A percentile compares a stretch with the other conserved stretches of the same genome.
Evolutionary conservation across 2,888 invertebrate genomes (phyloP).

Genomic region (Ariolimax columbianus): DNA sequence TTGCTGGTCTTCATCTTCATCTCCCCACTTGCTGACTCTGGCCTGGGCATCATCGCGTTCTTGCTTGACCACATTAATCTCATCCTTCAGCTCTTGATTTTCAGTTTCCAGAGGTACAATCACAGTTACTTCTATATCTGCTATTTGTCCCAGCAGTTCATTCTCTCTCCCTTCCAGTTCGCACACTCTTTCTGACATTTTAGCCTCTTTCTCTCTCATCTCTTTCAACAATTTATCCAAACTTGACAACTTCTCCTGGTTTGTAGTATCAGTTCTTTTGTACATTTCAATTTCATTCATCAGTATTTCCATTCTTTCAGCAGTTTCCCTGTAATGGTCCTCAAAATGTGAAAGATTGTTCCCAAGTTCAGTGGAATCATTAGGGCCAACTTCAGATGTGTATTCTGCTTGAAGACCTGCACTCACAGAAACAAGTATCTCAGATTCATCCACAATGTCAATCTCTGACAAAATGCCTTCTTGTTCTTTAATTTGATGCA

Average conservation of each 20-base stretch:
- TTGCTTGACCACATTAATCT: slow-evolving; percentile 42
- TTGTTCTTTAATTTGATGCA: slow-evolving; percentile 6
- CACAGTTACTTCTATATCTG: slow-evolving; percentile 53
- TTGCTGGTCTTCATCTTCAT: slow-evolving; percentile 50
- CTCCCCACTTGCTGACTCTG: slow-evolving; percentile 38
- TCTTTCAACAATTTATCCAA: slow-evolving; percentile 44
- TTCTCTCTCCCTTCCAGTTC: slow-evolving; percentile 49
- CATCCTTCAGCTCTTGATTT: slow-evolving; percentile 56
- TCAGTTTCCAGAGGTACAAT: slow-evolving; percentile 55
- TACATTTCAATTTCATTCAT: slow-evolving; percentile 34
- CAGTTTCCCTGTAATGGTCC: slow-evolving; percentile 22
- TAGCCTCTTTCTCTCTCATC: slow-evolving; percentile 29
- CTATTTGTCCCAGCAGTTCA: slow-evolving; percentile 53
- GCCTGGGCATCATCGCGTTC: slow-evolving; percentile 50
- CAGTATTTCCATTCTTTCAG: slow-evolving; percentile 21
- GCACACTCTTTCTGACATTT: slow-evolving; percentile 36
- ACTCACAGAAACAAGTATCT: slow-evolving; percentile 18
- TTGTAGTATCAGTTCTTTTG: slow-evolving; percentile 26
- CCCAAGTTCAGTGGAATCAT: slow-evolving; percentile 7
- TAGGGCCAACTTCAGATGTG: neutral
- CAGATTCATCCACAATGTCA: slow-evolving; percentile 34
- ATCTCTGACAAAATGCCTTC: neutral
- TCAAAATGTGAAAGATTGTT: slow-evolving; percentile 16
- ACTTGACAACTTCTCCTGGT: slow-evolving; percentile 36
- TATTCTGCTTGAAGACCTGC: slow-evolving; percentile 32